Evolutionary conservation across 2,113 vertebrate genomes (phyloP).

Genomic region (Puffinus mauretanicus): DNA sequence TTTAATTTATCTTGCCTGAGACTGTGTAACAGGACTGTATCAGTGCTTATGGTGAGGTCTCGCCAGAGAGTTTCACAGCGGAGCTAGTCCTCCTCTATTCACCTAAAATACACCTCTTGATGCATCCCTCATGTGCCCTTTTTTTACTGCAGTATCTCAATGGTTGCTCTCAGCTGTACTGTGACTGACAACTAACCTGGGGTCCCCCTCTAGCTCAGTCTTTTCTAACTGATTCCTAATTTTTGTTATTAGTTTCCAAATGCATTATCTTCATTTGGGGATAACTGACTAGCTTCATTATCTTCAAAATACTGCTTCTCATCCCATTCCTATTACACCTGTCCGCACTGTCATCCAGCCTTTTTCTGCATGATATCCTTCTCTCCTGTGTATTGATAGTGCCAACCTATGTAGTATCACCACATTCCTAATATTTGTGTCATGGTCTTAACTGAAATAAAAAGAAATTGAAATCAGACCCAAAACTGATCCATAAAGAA

Average conservation of each 20-base stretch:
- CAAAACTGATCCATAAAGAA: constrained; percentile 33
- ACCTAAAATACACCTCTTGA: not conserved
- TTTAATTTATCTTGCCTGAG: not conserved
- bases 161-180: not conserved
- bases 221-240: constrained; percentile 14
- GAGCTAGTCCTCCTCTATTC: not conserved
- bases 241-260: constrained; percentile 50
- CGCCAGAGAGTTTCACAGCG: not conserved
- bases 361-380: constrained; percentile 30
- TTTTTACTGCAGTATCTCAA: not conserved
- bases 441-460: constrained; percentile 28
- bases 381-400: not conserved
- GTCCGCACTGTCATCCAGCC: not conserved
- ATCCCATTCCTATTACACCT: not conserved
- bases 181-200: not conserved
- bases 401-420: not conserved
- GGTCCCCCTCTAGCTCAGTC: not conserved
- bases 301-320: constrained; percentile 33
- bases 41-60: not conserved
- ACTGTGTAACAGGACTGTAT: not conserved
- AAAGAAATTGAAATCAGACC: not conserved
- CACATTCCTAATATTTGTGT: constrained; percentile 14
- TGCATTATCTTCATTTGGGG: constrained; percentile 19
- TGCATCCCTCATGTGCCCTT: not conserved
- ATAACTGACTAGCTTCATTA: constrained; percentile 21